phyloP scores from a whole-genome alignment of 2,888 invertebrate species.

The Chloroclystis v-ata region DNA sequence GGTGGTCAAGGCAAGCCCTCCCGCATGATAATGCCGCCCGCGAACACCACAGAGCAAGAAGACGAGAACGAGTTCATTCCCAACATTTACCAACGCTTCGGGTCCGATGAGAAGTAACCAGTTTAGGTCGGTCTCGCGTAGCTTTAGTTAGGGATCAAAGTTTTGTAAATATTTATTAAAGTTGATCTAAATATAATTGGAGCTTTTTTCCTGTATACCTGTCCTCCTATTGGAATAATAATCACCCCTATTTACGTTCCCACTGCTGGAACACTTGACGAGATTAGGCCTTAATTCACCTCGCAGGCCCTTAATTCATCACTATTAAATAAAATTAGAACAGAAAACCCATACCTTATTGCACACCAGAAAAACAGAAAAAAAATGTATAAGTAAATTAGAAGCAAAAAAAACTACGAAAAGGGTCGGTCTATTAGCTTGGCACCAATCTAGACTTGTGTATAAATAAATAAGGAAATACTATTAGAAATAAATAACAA shows the following conservation, averaged over 20 bases:
- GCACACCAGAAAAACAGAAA: no score
- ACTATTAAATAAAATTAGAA: no score
- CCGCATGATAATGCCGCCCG: slow-evolving; percentile 7
- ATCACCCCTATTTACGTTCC: no score
- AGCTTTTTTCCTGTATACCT: neutral
- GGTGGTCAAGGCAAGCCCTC: slow-evolving; percentile 3
- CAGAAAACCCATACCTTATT: no score
- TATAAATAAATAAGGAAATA: neutral
- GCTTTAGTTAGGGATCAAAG: neutral
- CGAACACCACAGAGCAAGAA: neutral
- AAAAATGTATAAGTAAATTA: no score
- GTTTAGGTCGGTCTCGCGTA: neutral
- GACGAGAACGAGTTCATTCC: slow-evolving; percentile 16
- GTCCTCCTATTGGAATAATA: no score
- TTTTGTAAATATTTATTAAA: slow-evolving; percentile 6
- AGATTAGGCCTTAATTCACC: no score
- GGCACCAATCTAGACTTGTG: no score
- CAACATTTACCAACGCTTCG: slow-evolving; percentile 18
- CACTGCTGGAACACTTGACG: no score
- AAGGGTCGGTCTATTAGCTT: no score
- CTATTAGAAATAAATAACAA: slow-evolving; percentile 1
- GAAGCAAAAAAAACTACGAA: no score
- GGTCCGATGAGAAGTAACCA: neutral
- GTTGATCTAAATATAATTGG: slow-evolving; percentile 1
- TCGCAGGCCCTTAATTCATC: no score